Evolutionary conservation across 1,140 invertebrate genomes (phyloP), one percentile per base, ranked within the genome.

Genomic region (Matsumurasca onukii): DNA sequence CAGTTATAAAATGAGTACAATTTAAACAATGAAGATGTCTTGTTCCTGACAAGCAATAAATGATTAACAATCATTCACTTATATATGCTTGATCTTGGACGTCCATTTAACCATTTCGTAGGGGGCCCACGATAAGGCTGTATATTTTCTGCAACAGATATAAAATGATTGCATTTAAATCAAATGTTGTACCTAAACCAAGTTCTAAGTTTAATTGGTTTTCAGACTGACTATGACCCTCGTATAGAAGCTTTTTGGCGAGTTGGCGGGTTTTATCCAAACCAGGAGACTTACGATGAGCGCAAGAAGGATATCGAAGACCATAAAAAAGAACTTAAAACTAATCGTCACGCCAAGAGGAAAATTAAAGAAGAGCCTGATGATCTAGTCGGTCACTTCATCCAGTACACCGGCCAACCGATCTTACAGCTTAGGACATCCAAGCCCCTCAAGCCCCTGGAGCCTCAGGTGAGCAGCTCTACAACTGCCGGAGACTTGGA

Each of bases 211-310:
- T n/a, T 87, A 74, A n/a, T n/a, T n/a, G n/a, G n/a, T n/a, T 79
- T 81, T 67, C 70, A 88, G 84, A 77, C 88, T 51, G 91, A 94
- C 78, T 82, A 83, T 76, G 84, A 90, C 70, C 88, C 92, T 5
- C 81, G 91, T 39, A 78, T 89, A 72, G 91, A 94, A 83, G 86
- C 91, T 55, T 92, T 90, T 77, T 94, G 92, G 92, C 83, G 83
- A 73, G 82, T 84, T 66, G 91, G 91, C 69, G 88, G 89, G 69
- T 82, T 91, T 71, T 76, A 86, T 72, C 82, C 85, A 0, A 80
- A 84, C n/a, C 69, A 76, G 48, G 48, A 75, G 25, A 67, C 70
- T 20, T 34, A 71, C 39, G 51, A 73, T 31, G 64, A 72, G 22
- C 64, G 71, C 45, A 61, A 71, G 27, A 69, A 72, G 52, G 64